Evolutionary conservation across 2,113 vertebrate genomes (phyloP).

Genomic region (Cinclus cinclus): DNA sequence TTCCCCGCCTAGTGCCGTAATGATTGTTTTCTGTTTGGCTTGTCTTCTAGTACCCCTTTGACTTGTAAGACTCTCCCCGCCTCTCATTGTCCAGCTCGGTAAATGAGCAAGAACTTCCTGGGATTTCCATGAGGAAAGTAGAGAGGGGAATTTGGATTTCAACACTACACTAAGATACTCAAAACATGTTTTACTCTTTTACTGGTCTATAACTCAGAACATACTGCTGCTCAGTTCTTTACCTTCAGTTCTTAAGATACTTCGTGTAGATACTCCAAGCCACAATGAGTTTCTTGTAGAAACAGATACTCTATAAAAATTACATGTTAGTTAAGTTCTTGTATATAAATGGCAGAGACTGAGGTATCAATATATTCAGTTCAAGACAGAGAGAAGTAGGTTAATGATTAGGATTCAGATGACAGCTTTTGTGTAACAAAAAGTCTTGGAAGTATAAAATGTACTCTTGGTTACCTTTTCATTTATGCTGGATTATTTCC

Average conservation of each 20-base stretch:
- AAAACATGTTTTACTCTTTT: not conserved
- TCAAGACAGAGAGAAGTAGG: not conserved
- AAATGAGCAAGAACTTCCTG: not conserved
- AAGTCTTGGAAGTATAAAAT: not conserved
- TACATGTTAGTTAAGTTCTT: not conserved
- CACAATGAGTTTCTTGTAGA: not conserved
- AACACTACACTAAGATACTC: fast-evolving
- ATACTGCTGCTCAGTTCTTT: not conserved
- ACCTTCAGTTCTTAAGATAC: not conserved
- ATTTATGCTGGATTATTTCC: not conserved
- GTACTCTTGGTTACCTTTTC: not conserved
- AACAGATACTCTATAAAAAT: not conserved
- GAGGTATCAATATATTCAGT: not conserved
- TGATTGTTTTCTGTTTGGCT: not conserved
- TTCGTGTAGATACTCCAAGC: not conserved
- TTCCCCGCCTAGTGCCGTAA: not conserved
- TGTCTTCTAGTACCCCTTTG: not conserved
- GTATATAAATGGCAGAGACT: not conserved
- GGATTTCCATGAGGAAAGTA: not conserved
- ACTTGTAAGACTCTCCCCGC: not conserved
- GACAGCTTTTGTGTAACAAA: not conserved
- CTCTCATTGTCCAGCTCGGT: not conserved
- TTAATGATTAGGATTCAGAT: not conserved
- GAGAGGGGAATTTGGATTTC: not conserved
- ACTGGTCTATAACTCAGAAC: not conserved